These are phyloP conservation scores for Danio aesculapii DNA, from an alignment of 2,797 vertebrate species.

Conservation along the genomic window DNA sequence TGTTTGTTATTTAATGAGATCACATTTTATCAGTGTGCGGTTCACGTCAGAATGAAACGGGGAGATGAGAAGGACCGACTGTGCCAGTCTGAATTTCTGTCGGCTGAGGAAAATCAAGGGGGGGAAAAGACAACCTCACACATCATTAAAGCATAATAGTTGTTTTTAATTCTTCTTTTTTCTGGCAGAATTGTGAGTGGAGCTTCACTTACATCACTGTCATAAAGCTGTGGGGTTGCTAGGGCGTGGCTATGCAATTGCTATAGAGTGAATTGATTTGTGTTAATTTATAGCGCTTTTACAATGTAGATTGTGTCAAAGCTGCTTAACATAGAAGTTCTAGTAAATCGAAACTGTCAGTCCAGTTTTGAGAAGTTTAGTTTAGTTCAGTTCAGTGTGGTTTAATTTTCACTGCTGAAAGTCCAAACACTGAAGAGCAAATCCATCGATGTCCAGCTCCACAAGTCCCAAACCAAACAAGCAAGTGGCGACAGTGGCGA, in stretches of 20 bases:
- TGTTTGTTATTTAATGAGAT: constrained; percentile 52
- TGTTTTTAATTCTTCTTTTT: not conserved
- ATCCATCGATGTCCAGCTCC: too few relatives aligned
- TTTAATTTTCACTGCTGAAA: too few relatives aligned
- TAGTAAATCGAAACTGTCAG: too few relatives aligned
- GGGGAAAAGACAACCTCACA: not conserved
- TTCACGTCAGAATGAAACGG: constrained; percentile 17
- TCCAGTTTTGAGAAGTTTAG: too few relatives aligned
- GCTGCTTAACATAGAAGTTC: too few relatives aligned
- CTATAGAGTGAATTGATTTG: too few relatives aligned
- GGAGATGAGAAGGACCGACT: constrained; percentile 6
- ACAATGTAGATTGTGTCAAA: too few relatives aligned
- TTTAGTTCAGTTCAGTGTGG: too few relatives aligned
- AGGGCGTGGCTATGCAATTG: not conserved
- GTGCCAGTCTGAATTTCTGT: not conserved
- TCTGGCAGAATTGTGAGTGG: not conserved
- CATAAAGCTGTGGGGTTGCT: not conserved
- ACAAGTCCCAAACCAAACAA: too few relatives aligned
- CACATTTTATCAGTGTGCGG: constrained; percentile 28
- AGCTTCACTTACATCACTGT: not conserved
- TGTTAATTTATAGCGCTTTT: too few relatives aligned
- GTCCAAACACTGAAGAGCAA: too few relatives aligned
- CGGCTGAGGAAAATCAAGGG: not conserved
- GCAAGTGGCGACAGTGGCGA: too few relatives aligned
- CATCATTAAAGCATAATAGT: constrained; percentile 12